Conservation (phyloP, 2,888 invertebrate species). For the Heliconius aoede region DNA sequence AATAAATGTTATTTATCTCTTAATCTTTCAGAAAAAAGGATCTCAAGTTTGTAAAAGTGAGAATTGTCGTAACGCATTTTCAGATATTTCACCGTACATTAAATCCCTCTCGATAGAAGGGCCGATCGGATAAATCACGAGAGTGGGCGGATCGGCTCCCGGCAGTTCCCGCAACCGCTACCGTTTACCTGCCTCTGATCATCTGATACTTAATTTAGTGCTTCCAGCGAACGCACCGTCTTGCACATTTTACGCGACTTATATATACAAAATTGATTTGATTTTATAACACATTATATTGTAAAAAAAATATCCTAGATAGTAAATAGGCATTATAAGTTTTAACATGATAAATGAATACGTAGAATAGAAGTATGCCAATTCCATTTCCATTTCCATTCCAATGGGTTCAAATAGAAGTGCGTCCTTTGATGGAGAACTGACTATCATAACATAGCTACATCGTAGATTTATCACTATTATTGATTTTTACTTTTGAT, state of each 20-base stretch:
- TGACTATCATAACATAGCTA: background rate
- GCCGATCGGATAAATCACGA: slow-evolving; percentile 75
- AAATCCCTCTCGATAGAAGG: slow-evolving; percentile 60
- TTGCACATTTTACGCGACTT: slow-evolving; percentile 44
- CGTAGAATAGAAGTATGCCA: no score
- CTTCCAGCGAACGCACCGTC: slow-evolving; percentile 55
- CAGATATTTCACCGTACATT: slow-evolving; percentile 75
- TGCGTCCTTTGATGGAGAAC: background rate
- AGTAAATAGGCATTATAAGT: no score
- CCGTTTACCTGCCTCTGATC: slow-evolving; percentile 81
- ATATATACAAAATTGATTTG: slow-evolving; percentile 48
- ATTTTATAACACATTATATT: slow-evolving; percentile 33
- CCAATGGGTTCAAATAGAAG: background rate
- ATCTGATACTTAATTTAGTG: slow-evolving; percentile 81
- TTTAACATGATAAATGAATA: background rate
- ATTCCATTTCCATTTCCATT: no score
- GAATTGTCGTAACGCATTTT: slow-evolving; percentile 68
- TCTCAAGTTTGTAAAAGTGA: slow-evolving; percentile 20
- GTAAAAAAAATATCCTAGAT: background rate
- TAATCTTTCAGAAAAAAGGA: background rate
- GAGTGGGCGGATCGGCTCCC: slow-evolving; percentile 72
- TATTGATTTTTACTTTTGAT: background rate
- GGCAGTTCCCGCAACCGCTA: slow-evolving; percentile 74
- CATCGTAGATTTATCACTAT: background rate
- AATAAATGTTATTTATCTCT: background rate